Conservation (phyloP, 2,888 invertebrate genomes). For the Melipona bicolor region DNA sequence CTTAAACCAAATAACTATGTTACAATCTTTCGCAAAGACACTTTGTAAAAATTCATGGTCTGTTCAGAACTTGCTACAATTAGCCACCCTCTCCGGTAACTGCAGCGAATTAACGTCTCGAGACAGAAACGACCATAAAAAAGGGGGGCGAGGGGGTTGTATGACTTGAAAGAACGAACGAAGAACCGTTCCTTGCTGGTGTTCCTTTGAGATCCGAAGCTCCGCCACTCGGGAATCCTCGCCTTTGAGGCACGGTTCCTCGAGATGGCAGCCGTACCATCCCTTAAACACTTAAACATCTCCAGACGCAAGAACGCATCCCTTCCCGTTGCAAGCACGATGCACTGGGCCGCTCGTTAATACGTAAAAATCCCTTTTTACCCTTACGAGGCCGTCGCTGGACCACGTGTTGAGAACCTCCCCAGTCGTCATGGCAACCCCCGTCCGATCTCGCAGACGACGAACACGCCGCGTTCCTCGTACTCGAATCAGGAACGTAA, state of each 20-base stretch:
- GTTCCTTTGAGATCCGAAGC: slow-evolving; percentile 34
- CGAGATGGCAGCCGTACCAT: slow-evolving; percentile 5
- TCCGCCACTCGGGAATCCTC: slow-evolving; percentile 3
- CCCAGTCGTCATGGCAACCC: slow-evolving; percentile 81
- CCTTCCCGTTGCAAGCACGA: slow-evolving; percentile 55
- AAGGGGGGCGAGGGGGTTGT: neutral
- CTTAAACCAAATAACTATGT: too few species aligned
- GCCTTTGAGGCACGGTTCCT: slow-evolving; percentile 32
- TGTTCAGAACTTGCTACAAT: slow-evolving; percentile 26
- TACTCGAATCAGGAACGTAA: slow-evolving; percentile 67
- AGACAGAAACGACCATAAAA: slow-evolving; percentile 21
- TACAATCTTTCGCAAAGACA: too few species aligned
- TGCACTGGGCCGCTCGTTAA: slow-evolving; percentile 78
- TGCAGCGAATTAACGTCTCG: slow-evolving; percentile 42
- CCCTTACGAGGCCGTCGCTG: slow-evolving; percentile 58
- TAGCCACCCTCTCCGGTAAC: slow-evolving; percentile 12
- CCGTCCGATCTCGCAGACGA: slow-evolving; percentile 76
- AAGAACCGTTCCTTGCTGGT: neutral
- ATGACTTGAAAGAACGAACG: slow-evolving; percentile 10
- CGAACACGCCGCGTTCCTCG: slow-evolving; percentile 57
- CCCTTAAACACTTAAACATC: neutral
- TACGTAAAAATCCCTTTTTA: slow-evolving; percentile 78
- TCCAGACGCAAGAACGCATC: slow-evolving; percentile 47
- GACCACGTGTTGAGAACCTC: slow-evolving; percentile 83
- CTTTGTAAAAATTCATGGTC: too few species aligned